These are phyloP conservation scores for Pogoniulus pusillus DNA, from an alignment of 2,797 vertebrate genomes.

Conservation along the genomic window DNA sequence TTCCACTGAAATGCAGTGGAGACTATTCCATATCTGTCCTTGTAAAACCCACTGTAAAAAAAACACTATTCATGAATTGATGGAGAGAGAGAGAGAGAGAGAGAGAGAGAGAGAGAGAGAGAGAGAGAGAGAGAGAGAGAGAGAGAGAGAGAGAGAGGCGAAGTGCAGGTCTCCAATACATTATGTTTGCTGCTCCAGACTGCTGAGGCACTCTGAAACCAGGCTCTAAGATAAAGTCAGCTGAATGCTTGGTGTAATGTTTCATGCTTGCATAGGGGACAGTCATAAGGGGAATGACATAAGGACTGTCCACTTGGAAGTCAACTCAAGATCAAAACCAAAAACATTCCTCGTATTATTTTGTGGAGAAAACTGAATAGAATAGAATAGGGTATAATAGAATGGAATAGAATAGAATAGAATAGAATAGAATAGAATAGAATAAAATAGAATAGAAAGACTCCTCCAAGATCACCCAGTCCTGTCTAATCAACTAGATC, in stretches of 20 bases:
- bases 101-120: slow-evolving; percentile 19
- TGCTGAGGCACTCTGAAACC: not conserved
- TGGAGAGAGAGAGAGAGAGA: slow-evolving; percentile 24
- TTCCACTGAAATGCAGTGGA: slow-evolving; percentile 21
- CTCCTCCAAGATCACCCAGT: too few species aligned
- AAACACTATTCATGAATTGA: slow-evolving; percentile 69
- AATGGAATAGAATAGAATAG: too few species aligned
- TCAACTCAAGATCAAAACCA: not conserved
- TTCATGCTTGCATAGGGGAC: not conserved
- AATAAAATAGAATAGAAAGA: too few species aligned
- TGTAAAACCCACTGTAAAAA: slow-evolving; percentile 56
- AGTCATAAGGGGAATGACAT: not conserved
- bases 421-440: too few species aligned
- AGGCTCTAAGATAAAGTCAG: not conserved
- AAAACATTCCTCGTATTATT: not conserved
- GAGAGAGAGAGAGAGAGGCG: slow-evolving; percentile 34
- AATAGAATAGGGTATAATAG: too few species aligned
- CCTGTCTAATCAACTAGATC: too few species aligned
- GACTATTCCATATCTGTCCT: slow-evolving; percentile 27
- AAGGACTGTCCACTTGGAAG: not conserved
- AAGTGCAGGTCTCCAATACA: not conserved
- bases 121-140: slow-evolving; percentile 18
- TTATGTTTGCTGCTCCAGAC: not conserved
- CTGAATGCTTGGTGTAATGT: rapidly evolving
- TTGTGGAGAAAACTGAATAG: not conserved